A percentile compares a stretch with the other conserved stretches of the same genome.
Evolutionary conservation across 2,888 invertebrate species (phyloP).

Genomic region (Patella ulyssiponensis): DNA sequence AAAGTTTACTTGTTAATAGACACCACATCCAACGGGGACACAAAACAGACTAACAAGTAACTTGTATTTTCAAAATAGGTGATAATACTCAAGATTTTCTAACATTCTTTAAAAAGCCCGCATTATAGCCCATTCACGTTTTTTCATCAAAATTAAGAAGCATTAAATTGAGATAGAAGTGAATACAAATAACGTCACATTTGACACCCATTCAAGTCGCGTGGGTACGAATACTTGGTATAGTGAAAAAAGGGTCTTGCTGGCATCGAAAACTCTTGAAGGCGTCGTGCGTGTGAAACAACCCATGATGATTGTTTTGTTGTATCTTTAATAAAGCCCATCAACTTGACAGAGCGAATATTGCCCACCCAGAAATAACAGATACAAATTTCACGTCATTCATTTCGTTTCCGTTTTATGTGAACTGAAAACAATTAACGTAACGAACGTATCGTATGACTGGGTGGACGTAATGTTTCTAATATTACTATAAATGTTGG

Average conservation of each 20-base stretch:
- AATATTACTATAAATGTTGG: too few species aligned
- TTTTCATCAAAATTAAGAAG: background rate
- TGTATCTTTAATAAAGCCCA: background rate
- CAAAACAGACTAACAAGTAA: too few species aligned
- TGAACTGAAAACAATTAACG: too few species aligned
- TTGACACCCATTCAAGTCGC: conserved; percentile 11
- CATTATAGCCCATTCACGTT: too few species aligned
- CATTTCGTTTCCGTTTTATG: background rate
- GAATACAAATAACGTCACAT: conserved; percentile 7
- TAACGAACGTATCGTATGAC: too few species aligned
- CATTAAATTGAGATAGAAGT: background rate
- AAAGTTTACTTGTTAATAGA: too few species aligned
- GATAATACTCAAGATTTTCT: too few species aligned
- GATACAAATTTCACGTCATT: background rate
- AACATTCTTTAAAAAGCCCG: too few species aligned
- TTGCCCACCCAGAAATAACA: conserved; percentile 11
- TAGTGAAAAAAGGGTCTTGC: background rate
- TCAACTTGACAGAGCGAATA: background rate
- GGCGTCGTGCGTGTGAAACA: background rate
- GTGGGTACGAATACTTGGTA: background rate
- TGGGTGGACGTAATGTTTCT: too few species aligned
- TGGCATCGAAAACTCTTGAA: background rate
- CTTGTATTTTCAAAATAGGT: too few species aligned
- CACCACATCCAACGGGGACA: too few species aligned
- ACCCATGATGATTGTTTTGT: background rate